These are phyloP conservation scores for Drosophila koepferae DNA, from an alignment of 2,888 invertebrate species.

Conservation along the genomic window DNA sequence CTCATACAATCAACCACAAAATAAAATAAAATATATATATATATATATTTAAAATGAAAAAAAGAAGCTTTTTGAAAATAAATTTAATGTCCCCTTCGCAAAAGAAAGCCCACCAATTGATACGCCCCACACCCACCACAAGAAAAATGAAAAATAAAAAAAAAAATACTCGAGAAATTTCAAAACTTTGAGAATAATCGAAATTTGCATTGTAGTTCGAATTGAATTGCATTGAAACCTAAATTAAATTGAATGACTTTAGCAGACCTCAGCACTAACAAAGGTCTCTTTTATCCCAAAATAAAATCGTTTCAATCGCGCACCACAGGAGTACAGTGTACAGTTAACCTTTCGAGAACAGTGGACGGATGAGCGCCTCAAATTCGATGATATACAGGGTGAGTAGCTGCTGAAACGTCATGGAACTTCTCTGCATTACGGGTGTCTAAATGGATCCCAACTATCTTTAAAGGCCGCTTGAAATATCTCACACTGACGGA, in stretches of 20 bases:
- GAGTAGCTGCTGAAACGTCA: constrained; percentile 75
- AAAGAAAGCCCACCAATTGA: constrained; percentile 57
- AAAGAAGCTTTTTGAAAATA: constrained; percentile 31
- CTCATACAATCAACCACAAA: constrained; percentile 36
- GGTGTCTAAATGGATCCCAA: neutral
- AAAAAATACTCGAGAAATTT: constrained; percentile 42
- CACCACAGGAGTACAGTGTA: constrained; percentile 95
- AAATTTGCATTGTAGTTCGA: constrained; percentile 75
- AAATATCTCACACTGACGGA: constrained; percentile 97
- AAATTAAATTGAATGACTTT: constrained; percentile 19
- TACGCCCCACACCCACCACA: constrained; percentile 55
- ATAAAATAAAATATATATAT: neutral
- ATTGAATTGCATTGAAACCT: constrained; percentile 55
- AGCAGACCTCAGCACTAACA: constrained; percentile 41
- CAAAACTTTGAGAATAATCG: constrained; percentile 48
- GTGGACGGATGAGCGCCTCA: constrained; percentile 97
- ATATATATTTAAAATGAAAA: neutral
- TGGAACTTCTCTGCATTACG: neutral
- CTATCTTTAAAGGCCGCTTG: constrained; percentile 88
- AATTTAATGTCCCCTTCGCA: constrained; percentile 42
- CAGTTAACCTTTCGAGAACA: constrained; percentile 98
- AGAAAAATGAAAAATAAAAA: constrained; percentile 4
- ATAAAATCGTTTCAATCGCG: constrained; percentile 3
- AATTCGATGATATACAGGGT: constrained; percentile 95
- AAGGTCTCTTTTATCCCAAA: constrained; percentile 27